phyloP scores from a whole-genome alignment of 1,140 invertebrate species.

The Drosophila trapezifrons region DNA sequence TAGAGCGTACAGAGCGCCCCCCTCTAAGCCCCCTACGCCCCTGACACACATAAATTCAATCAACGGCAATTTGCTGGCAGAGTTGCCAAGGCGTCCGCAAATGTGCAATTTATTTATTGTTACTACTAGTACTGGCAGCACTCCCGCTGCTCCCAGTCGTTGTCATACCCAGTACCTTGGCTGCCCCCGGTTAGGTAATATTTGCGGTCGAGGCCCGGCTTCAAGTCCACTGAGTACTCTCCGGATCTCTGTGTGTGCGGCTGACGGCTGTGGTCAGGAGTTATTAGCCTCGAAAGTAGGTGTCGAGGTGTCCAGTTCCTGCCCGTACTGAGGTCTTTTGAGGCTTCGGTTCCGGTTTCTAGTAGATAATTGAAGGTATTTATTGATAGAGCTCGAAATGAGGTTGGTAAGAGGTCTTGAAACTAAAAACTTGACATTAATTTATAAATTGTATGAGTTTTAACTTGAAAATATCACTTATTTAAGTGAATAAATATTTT shows the following conservation, averaged over 20 bases:
- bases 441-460: too few relatives aligned
- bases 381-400: not conserved
- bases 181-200: not conserved
- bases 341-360: too few relatives aligned
- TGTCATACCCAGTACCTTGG: slow-evolving; percentile 12
- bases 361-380: not conserved
- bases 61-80: slow-evolving; percentile 70
- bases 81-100: slow-evolving; percentile 58
- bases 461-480: too few relatives aligned
- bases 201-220: not conserved
- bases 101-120: slow-evolving; percentile 76
- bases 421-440: too few relatives aligned
- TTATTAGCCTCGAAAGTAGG: too few relatives aligned
- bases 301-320: too few relatives aligned
- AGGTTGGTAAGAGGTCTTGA: not conserved
- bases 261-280: too few relatives aligned
- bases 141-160: not conserved
- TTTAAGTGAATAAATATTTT: too few relatives aligned
- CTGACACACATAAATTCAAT: slow-evolving; percentile 66
- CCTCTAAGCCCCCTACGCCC: too few relatives aligned
- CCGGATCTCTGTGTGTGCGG: too few relatives aligned
- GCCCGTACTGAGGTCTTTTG: too few relatives aligned
- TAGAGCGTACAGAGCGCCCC: not conserved
- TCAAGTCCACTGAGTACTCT: not conserved
- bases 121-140: slow-evolving; percentile 3